These are phyloP conservation scores for Valencia hispanica DNA, from an alignment of 2,797 vertebrate genomes.

Conservation along the genomic window DNA sequence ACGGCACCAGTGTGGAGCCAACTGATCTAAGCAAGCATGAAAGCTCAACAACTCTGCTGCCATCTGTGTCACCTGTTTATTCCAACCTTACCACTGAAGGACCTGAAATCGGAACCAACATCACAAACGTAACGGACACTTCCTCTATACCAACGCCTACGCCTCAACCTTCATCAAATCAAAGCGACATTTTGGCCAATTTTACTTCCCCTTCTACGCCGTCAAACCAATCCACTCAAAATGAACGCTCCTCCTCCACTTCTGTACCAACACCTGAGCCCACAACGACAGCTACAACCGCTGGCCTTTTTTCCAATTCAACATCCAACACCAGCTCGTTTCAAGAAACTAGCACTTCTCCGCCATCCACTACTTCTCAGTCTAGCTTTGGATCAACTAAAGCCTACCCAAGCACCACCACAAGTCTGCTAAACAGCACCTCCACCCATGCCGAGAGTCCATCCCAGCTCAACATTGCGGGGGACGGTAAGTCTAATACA, in stretches of 20 bases:
- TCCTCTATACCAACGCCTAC: neutral
- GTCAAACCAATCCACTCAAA: neutral
- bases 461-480: constrained; percentile 71
- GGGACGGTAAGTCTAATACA: constrained; percentile 61
- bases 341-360: neutral
- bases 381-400: neutral
- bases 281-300: neutral
- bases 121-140: neutral
- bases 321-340: constrained; percentile 11
- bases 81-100: neutral
- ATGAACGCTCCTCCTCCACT: neutral
- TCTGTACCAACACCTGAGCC: neutral
- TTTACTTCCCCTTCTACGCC: neutral
- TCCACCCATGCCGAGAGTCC: constrained; percentile 37
- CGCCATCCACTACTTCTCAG: neutral
- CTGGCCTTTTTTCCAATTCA: neutral
- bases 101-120: neutral
- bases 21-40: neutral
- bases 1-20: fast-evolving
- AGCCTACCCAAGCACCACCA: neutral
- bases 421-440: constrained; percentile 7
- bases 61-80: neutral
- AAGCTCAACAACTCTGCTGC: neutral
- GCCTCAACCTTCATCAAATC: neutral
- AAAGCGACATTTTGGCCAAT: neutral